These are phyloP conservation scores for Grantiella picta DNA, from an alignment of 2,113 vertebrate species.

Conservation along the genomic window DNA sequence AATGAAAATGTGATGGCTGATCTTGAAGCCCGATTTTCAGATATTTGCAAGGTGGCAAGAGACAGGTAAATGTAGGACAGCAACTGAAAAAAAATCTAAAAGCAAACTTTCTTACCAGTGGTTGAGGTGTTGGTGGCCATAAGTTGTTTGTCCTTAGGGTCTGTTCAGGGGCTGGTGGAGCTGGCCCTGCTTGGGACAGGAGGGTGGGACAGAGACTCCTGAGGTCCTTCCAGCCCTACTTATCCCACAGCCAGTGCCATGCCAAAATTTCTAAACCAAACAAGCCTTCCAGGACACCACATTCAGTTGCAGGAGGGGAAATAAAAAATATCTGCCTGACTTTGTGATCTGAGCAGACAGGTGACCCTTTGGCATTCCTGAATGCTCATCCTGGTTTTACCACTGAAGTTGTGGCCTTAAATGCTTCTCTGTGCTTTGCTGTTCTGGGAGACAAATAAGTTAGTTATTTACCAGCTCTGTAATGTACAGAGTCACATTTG, in stretches of 20 bases:
- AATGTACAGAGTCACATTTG: not conserved
- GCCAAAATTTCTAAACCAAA: not conserved
- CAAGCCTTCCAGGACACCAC: not conserved
- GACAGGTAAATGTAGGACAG: not conserved
- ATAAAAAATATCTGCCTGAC: not conserved
- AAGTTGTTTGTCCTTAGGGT: accelerated
- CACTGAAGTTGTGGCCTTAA: not conserved
- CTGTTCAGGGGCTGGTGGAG: not conserved
- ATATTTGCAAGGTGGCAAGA: not conserved
- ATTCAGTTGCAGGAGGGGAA: not conserved
- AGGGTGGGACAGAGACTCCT: not conserved
- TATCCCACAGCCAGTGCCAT: not conserved
- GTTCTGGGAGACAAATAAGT: not conserved
- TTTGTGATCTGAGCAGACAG: not conserved
- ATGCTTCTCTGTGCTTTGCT: not conserved
- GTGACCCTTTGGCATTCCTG: not conserved
- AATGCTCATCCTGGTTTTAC: not conserved
- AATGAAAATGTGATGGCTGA: not conserved
- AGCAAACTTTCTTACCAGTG: not conserved
- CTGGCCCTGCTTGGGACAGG: not conserved
- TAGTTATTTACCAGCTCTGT: not conserved
- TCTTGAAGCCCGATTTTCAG: not conserved
- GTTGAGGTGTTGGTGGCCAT: accelerated
- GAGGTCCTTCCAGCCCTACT: not conserved
- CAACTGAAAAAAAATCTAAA: not conserved